phyloP scores from a whole-genome alignment of 92 coral and sea anemone species.

The Phenganax marumi region DNA sequence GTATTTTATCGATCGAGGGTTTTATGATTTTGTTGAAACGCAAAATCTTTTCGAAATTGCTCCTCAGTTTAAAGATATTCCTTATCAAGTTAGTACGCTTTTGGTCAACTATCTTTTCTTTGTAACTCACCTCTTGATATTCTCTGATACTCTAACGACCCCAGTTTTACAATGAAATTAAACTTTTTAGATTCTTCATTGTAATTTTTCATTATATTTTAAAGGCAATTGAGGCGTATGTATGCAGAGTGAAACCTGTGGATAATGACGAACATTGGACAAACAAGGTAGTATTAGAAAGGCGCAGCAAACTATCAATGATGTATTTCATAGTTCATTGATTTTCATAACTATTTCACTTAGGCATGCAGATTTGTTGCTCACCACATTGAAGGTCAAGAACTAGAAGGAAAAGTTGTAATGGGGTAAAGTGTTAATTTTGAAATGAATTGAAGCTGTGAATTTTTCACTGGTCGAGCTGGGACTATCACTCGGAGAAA shows the following conservation, averaged over 20 bases:
- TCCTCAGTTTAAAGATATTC: slow-evolving; percentile 68
- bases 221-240: slow-evolving; percentile 86
- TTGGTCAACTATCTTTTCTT: neutral
- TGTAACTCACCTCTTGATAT: no score
- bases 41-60: slow-evolving; percentile 73
- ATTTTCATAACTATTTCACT: neutral
- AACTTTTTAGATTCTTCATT: neutral
- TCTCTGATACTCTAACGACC: neutral
- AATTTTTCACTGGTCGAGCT: neutral
- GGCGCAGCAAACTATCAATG: no score
- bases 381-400: slow-evolving; percentile 79
- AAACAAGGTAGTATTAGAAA: slow-evolving; percentile 56
- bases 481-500: no score
- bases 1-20: slow-evolving; percentile 79
- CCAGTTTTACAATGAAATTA: neutral
- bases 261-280: slow-evolving; percentile 85
- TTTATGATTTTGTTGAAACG: slow-evolving; percentile 44
- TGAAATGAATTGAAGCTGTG: neutral
- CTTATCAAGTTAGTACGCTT: slow-evolving; percentile 66
- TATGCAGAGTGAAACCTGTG: slow-evolving; percentile 78
- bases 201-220: neutral
- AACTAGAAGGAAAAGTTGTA: slow-evolving; percentile 83
- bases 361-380: slow-evolving; percentile 65
- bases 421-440: slow-evolving; percentile 58
- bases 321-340: neutral